Percentiles rank a stretch among this genome's conserved stretches.
Conservation (phyloP, 1,140 invertebrate genomes). For the Bombus sibiricus region DNA sequence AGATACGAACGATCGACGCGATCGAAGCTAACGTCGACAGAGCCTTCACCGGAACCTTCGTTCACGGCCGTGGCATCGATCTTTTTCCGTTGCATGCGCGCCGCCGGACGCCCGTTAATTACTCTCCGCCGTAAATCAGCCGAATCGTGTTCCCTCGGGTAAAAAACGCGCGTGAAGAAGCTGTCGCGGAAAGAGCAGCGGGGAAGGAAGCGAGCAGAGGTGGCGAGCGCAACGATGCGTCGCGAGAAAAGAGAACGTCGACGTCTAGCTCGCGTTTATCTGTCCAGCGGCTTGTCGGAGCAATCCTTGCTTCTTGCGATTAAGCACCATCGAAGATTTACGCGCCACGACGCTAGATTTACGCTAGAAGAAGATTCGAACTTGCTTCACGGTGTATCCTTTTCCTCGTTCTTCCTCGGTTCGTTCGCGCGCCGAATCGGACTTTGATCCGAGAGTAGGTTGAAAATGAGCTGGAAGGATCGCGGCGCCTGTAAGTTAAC, state of each 20-base stretch:
- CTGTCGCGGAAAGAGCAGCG: constrained; percentile 12
- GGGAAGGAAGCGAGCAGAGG: background rate
- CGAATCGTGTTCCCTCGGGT: background rate
- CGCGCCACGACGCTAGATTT: too few species aligned
- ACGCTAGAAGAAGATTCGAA: constrained; percentile 53
- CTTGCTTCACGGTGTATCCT: constrained; percentile 51
- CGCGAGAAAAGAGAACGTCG: background rate
- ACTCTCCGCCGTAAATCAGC: constrained; percentile 28
- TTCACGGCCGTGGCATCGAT: background rate
- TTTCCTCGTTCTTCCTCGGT: constrained; percentile 12
- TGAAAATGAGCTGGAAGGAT: background rate
- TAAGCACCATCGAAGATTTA: constrained; percentile 63
- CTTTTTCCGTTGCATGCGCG: background rate
- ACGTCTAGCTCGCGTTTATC: constrained; percentile 49
- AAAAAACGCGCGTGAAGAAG: constrained; percentile 34
- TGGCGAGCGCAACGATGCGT: constrained; percentile 1
- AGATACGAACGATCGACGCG: constrained; percentile 9
- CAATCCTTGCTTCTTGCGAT: constrained; percentile 64
- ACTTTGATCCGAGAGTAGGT: background rate
- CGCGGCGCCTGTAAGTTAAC: constrained; percentile 46
- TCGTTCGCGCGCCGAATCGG: background rate
- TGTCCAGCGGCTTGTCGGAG: constrained; percentile 53
- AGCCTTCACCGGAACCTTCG: background rate
- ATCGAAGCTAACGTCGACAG: background rate
- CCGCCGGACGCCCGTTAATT: constrained; percentile 40